Evolutionary conservation across 2,113 vertebrate species (phyloP), one percentile per base, ranked within the genome.

Genomic region (Chloebia gouldiae): DNA sequence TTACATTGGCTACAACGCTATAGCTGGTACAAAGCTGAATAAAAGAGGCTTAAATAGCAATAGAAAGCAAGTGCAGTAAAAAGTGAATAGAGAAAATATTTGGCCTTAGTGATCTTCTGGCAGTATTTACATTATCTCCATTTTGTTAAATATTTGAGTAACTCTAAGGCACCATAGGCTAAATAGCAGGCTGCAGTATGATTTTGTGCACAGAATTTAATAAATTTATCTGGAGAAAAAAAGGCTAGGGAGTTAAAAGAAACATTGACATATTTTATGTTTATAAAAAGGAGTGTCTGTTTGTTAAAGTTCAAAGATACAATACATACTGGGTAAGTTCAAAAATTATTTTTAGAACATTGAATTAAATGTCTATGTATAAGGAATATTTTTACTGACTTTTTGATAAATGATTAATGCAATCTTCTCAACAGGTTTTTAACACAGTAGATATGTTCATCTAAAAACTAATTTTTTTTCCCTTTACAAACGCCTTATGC

Each of bases 61-160:
- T 98, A 98, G 97, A 98, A 98, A 98, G 98, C 97, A 98, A 98
- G 97, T 98, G 98, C 97, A 95, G 96, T 99, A 98, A 98, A 98
- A 99, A 98, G 97, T 96, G 97, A 98, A 98, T 98, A 98, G 98
- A 98, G 98, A 98, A 99, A 98, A 99, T 98, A 99, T 98, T 98
- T 99, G 98, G 98, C 98, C 98, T 98, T 97, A 96, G 96, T 98
- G 97, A 98, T 98, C 95, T 98, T 95, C 92, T 98, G 97, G 98
- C 97, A 98, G 97, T 98, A 98, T 98, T 98, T 98, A 98, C 98
- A 98, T 96, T 98, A 98, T 98, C 88, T 98, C 98, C 98, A 98
- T 97, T 97, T 95, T 97, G 95, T 98, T 97, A 97, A 97, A 97
- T 98, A 98, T 98, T 98, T 98, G 97, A 98, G 97, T 98, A 98